Conservation (phyloP, 2,888 invertebrate genomes). For the Tricholauxania praeusta region DNA sequence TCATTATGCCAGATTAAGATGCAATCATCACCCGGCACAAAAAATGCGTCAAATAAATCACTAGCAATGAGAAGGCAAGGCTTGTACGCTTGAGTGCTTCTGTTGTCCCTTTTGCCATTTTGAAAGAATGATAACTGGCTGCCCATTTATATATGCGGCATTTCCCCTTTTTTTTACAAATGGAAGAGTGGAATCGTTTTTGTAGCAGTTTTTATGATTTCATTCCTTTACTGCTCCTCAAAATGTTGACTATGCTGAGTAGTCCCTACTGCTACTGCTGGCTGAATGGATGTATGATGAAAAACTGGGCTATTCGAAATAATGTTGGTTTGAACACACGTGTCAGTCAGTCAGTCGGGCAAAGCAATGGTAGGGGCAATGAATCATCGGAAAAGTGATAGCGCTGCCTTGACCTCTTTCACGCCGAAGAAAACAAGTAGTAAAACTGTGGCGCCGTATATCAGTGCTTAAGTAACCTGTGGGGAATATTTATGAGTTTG, state of each 20-base stretch:
- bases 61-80: not conserved
- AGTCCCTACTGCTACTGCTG: not conserved
- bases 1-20: constrained; percentile 33
- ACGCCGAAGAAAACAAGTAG: no score
- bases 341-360: no score
- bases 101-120: not conserved
- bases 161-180: constrained; percentile 7
- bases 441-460: no score
- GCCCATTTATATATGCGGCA: not conserved
- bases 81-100: not conserved
- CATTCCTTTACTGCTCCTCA: not conserved
- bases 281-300: not conserved
- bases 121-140: not conserved
- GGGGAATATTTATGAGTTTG: no score
- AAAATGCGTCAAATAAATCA: constrained; percentile 34
- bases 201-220: no score
- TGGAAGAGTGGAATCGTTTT: not conserved
- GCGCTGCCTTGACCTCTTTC: no score
- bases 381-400: no score
- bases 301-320: not conserved
- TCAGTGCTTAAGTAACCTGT: no score
- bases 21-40: constrained; percentile 33
- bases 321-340: no score
- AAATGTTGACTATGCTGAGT: constrained; percentile 4
- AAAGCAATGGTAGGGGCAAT: no score